These are phyloP conservation scores for Threskiornis aethiopicus DNA, from an alignment of 2,797 vertebrate species.

Conservation along the genomic window DNA sequence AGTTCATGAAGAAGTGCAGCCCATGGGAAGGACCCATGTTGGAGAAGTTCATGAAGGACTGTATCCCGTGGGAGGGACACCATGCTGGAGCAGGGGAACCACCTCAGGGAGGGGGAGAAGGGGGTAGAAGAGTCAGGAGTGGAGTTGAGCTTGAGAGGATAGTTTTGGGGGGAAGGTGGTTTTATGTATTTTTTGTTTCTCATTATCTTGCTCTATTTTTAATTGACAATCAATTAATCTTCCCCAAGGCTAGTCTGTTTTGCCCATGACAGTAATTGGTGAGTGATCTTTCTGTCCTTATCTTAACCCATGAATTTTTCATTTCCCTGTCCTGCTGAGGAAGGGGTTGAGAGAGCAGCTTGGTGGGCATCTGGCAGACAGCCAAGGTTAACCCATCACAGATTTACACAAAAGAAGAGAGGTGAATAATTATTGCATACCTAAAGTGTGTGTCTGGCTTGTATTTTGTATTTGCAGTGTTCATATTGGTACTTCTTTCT, in stretches of 20 bases:
- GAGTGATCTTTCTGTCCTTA: background rate
- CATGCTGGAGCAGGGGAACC: background rate
- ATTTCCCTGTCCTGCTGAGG: background rate
- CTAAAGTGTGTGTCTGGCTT: background rate
- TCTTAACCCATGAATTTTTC: background rate
- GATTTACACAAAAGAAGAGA: background rate
- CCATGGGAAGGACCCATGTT: background rate
- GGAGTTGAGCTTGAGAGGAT: background rate
- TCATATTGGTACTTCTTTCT: background rate
- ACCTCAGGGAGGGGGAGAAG: background rate
- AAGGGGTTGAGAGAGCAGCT: background rate
- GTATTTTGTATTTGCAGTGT: background rate
- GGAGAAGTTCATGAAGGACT: background rate
- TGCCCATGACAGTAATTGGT: background rate
- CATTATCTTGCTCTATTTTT: background rate
- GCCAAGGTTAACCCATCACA: background rate
- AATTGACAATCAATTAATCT: background rate
- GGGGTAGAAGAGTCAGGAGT: background rate
- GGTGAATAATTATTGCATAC: background rate
- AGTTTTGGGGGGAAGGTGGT: background rate
- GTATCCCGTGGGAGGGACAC: background rate
- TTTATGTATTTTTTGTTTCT: background rate
- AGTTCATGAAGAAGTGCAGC: background rate
- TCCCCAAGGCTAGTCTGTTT: background rate
- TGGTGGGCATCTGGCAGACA: background rate